A percentile compares a stretch with the other conserved stretches of the same genome.
Conservation (phyloP, 2,888 invertebrate genomes). For the Andrena bicolor region DNA sequence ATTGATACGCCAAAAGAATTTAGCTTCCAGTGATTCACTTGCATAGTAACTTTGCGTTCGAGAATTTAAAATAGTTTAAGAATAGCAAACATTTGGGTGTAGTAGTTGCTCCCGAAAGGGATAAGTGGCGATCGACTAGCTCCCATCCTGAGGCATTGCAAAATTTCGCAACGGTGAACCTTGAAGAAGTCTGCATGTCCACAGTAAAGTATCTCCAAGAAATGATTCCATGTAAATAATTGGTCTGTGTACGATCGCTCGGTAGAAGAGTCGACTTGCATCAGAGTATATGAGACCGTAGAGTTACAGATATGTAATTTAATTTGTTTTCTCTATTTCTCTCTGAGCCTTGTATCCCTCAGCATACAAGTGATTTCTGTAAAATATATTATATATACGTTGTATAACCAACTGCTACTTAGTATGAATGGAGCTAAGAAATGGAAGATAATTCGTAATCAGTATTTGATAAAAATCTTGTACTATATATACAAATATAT, state of each 20-base stretch:
- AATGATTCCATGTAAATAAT: constrained; percentile 54
- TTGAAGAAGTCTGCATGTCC: constrained; percentile 62
- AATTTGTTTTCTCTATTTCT: background rate
- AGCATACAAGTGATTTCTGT: constrained; percentile 37
- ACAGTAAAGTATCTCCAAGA: constrained; percentile 55
- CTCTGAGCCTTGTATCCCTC: constrained; percentile 12
- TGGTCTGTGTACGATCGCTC: constrained; percentile 40
- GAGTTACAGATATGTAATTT: constrained; percentile 23
- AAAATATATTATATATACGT: constrained; percentile 19
- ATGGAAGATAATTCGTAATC: constrained; percentile 29
- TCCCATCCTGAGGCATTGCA: constrained; percentile 16
- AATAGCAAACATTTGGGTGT: background rate
- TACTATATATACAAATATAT: constrained; percentile 16
- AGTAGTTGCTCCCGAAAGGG: background rate
- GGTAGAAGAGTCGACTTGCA: constrained; percentile 53
- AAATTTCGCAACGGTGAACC: constrained; percentile 38
- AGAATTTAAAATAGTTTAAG: too few species aligned
- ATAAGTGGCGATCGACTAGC: constrained; percentile 53
- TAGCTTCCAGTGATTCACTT: too few species aligned
- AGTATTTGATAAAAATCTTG: constrained; percentile 39
- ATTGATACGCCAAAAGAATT: too few species aligned
- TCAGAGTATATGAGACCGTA: constrained; percentile 54
- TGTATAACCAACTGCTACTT: background rate
- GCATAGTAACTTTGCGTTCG: too few species aligned
- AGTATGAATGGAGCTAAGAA: constrained; percentile 12